Conservation (phyloP, 2,888 invertebrate species). For the Sinelater perroti region DNA sequence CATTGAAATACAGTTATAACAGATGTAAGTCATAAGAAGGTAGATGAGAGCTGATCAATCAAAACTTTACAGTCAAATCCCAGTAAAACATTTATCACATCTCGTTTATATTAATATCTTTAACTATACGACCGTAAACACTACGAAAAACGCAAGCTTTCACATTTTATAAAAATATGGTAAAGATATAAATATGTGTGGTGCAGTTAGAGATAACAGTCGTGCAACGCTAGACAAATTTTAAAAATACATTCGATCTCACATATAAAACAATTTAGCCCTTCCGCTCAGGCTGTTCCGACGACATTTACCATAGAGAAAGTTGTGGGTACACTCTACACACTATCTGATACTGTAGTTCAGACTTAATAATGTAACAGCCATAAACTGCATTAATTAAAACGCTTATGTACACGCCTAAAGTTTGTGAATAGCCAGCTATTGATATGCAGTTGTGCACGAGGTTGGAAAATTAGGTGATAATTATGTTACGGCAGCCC, state of each 20-base stretch:
- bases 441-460: conserved; percentile 37
- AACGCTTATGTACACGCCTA: conserved; percentile 42
- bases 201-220: conserved; percentile 37
- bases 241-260: conserved; percentile 46
- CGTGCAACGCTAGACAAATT: conserved; percentile 39
- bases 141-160: conserved; percentile 32
- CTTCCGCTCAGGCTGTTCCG: conserved; percentile 32
- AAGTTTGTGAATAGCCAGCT: conserved; percentile 33
- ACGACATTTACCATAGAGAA: conserved; percentile 34
- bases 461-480: conserved; percentile 23
- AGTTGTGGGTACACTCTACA: conserved; percentile 35
- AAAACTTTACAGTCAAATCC: too few relatives aligned
- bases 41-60: too few relatives aligned
- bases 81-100: conserved; percentile 33
- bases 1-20: too few relatives aligned
- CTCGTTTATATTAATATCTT: conserved; percentile 17
- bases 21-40: too few relatives aligned
- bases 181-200: conserved; percentile 35
- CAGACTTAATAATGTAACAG: conserved; percentile 45
- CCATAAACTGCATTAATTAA: conserved; percentile 44
- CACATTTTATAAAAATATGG: conserved; percentile 36
- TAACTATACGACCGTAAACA: conserved; percentile 23
- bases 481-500: too few relatives aligned
- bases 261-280: conserved; percentile 42
- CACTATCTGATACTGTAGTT: conserved; percentile 36